phyloP scores from a whole-genome alignment of 2,113 vertebrate genomes.

The Rhabdornis inornatus region DNA sequence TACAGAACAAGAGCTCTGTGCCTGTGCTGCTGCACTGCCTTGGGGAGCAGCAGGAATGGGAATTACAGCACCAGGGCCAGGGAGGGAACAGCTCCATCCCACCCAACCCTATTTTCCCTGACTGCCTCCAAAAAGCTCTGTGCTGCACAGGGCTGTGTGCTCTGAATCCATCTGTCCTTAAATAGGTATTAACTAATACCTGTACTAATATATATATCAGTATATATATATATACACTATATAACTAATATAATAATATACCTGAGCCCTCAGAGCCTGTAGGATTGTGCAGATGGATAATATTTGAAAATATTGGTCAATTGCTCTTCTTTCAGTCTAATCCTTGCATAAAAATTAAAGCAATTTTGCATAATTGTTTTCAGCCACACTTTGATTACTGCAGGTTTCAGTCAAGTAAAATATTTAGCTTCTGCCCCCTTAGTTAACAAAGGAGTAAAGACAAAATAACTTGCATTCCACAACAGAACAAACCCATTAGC shows the following conservation, averaged over 20 bases:
- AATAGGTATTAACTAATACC: background rate
- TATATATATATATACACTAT: too few species aligned
- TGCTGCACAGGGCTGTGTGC: background rate
- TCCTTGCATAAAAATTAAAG: background rate
- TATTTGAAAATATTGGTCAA: background rate
- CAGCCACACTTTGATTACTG: background rate
- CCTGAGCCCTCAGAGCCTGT: background rate
- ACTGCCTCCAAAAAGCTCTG: background rate
- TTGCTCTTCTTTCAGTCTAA: background rate
- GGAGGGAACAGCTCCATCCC: background rate
- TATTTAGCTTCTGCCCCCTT: background rate
- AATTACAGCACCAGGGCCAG: background rate
- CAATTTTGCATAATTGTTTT: background rate
- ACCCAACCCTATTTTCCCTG: background rate
- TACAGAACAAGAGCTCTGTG: background rate
- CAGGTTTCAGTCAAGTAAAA: background rate
- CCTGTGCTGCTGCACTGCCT: background rate
- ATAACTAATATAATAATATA: too few species aligned
- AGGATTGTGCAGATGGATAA: background rate
- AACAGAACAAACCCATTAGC: background rate
- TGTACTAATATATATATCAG: too few species aligned
- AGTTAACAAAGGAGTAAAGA: slow-evolving; percentile 45
- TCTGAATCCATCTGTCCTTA: background rate
- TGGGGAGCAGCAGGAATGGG: background rate
- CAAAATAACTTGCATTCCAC: slow-evolving; percentile 1